These are phyloP conservation scores for Tryphoninae sp. DNA, from an alignment of 2,888 invertebrate species.

Conservation along the genomic window DNA sequence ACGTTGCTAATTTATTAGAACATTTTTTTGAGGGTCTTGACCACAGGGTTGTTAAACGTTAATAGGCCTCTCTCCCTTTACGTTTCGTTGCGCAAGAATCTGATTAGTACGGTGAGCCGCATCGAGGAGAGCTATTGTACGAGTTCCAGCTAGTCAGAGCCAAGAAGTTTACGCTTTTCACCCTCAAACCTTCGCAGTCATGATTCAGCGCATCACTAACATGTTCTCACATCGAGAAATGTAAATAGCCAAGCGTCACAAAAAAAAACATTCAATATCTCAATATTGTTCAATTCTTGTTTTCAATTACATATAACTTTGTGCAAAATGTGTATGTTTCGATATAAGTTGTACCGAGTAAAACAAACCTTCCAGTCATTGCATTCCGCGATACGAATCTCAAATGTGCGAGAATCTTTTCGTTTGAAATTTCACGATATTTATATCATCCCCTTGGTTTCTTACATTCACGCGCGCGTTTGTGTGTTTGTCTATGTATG, in stretches of 20 bases:
- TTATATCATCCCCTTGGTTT: slow-evolving; percentile 14
- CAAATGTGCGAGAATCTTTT: not conserved
- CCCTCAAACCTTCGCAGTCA: slow-evolving; percentile 29
- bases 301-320: not conserved
- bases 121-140: slow-evolving; percentile 61
- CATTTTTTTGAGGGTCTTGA: not conserved
- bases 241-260: slow-evolving; percentile 26
- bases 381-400: not conserved
- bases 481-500: not conserved
- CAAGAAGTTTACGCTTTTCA: slow-evolving; percentile 32
- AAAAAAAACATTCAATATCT: not conserved
- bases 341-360: slow-evolving; percentile 4
- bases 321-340: slow-evolving; percentile 5
- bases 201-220: not conserved
- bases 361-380: slow-evolving; percentile 1
- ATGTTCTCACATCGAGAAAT: slow-evolving; percentile 43
- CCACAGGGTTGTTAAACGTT: slow-evolving; percentile 54
- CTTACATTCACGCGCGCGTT: too few relatives aligned
- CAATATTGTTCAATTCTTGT: not conserved
- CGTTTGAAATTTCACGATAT: slow-evolving; percentile 21
- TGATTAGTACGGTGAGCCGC: slow-evolving; percentile 62
- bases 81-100: slow-evolving; percentile 68
- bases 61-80: slow-evolving; percentile 46
- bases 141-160: slow-evolving; percentile 59
- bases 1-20: slow-evolving; percentile 1